phyloP scores from a whole-genome alignment of 2,888 invertebrate genomes.

The Drosophila eohydei region DNA sequence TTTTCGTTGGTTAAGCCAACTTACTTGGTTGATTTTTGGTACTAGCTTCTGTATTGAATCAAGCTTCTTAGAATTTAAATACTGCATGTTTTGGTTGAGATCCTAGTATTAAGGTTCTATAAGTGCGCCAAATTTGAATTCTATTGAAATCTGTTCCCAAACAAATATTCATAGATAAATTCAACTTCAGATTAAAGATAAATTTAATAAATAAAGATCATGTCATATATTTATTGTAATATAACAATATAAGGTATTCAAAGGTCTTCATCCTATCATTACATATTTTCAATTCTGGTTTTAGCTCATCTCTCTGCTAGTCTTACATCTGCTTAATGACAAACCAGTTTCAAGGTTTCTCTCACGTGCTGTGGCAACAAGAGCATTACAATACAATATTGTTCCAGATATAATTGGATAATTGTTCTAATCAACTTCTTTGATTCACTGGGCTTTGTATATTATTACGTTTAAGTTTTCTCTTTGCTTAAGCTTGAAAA shows the following conservation, averaged over 20 bases:
- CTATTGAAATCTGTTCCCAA: background rate
- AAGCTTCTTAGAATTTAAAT: background rate
- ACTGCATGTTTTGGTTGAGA: no score
- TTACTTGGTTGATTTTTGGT: background rate
- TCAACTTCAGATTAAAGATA: background rate
- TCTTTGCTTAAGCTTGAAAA: constrained; percentile 17
- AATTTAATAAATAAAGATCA: background rate
- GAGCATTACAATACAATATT: constrained; percentile 10
- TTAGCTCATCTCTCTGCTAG: constrained; percentile 38
- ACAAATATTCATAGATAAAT: background rate
- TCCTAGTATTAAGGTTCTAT: background rate
- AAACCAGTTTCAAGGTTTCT: constrained; percentile 65
- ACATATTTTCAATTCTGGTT: constrained; percentile 14
- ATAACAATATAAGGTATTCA: constrained; percentile 24
- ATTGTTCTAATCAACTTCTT: background rate
- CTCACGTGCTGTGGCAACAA: constrained; percentile 25
- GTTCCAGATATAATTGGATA: constrained; percentile 30
- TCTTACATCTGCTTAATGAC: constrained; percentile 28
- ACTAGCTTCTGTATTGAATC: background rate
- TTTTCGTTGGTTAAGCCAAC: no score
- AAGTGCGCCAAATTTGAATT: background rate
- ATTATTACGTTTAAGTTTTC: constrained; percentile 7
- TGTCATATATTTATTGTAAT: background rate
- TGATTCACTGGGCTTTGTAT: constrained; percentile 24
- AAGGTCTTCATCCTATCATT: constrained; percentile 25